A percentile compares a stretch with the other conserved stretches of the same genome.
Evolutionary conservation across 53 echinoderm and acorn worm species (phyloP).

Genomic region (Patiria pectinifera): DNA sequence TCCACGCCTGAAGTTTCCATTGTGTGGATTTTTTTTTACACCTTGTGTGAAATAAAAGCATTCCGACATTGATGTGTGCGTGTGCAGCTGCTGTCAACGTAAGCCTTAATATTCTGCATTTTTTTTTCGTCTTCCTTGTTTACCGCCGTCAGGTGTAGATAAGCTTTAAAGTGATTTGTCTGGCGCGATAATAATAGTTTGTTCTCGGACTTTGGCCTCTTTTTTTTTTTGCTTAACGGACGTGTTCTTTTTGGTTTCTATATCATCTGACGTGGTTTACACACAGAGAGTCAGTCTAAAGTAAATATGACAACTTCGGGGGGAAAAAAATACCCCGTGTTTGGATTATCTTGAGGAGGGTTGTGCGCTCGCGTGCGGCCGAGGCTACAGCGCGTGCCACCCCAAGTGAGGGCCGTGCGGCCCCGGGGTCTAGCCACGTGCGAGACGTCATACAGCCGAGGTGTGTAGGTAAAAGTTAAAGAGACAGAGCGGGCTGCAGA

Average conservation of each 20-base stretch:
- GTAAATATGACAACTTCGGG: constrained; percentile 42
- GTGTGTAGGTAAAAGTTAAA: constrained; percentile 27
- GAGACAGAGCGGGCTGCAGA: not conserved
- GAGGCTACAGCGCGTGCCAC: not conserved
- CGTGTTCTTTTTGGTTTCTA: not conserved
- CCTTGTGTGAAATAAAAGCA: not conserved
- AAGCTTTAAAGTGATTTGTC: constrained; percentile 19
- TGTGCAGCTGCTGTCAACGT: not conserved
- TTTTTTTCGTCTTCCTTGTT: not conserved
- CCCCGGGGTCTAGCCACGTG: constrained; percentile 35
- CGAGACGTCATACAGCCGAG: not conserved
- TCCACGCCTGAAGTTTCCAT: not conserved
- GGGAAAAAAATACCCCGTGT: constrained; percentile 1
- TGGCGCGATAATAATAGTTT: not conserved
- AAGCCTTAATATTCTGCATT: not conserved
- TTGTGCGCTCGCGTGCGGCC: constrained; percentile 44
- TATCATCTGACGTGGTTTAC: not conserved
- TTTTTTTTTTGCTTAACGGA: not conserved
- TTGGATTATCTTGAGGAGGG: constrained; percentile 12
- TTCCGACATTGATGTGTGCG: not conserved
- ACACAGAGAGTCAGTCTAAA: constrained; percentile 4
- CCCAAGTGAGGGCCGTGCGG: not conserved
- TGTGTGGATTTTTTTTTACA: not conserved
- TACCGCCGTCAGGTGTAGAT: not conserved
- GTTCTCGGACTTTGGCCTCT: constrained; percentile 14